phyloP scores from a whole-genome alignment of 1,140 invertebrate genomes.

The Melitaea cinxia region DNA sequence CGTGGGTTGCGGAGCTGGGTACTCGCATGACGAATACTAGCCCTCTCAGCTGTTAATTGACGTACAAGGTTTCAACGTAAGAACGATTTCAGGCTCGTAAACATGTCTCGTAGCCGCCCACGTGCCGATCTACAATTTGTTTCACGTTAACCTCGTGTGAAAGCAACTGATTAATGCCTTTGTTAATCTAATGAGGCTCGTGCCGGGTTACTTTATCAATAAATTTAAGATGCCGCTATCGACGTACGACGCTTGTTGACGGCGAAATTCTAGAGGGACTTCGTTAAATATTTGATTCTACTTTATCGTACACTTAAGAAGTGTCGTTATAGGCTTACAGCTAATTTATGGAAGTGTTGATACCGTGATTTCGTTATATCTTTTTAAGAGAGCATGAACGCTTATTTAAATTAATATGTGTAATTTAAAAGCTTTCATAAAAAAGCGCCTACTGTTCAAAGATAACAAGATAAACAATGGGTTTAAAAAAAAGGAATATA shows the following conservation, averaged over 20 bases:
- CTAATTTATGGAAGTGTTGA: neutral
- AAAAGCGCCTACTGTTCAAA: neutral
- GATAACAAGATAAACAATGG: neutral
- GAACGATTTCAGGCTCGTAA: constrained; percentile 47
- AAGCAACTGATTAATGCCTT: constrained; percentile 71
- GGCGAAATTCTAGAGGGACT: constrained; percentile 11
- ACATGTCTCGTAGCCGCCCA: constrained; percentile 56
- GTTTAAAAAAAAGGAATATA: neutral
- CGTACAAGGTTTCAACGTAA: constrained; percentile 43
- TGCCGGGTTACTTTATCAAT: constrained; percentile 60
- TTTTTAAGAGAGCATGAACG: neutral
- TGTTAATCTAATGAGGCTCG: constrained; percentile 70
- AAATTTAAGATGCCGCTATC: constrained; percentile 45
- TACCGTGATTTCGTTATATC: neutral
- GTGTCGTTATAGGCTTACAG: neutral
- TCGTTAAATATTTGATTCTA: neutral
- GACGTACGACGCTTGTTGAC: constrained; percentile 26
- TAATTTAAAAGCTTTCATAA: neutral
- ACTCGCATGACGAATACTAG: constrained; percentile 23
- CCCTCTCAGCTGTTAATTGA: constrained; percentile 53
- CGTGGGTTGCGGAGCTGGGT: constrained; percentile 35
- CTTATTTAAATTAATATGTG: neutral
- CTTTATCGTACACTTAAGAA: neutral
- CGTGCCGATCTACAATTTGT: constrained; percentile 67
- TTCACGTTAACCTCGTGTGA: constrained; percentile 70